A percentile compares a stretch with the other conserved stretches of the same genome.
Conservation (phyloP, 2,888 invertebrate genomes). For the Bellardia pandia region DNA sequence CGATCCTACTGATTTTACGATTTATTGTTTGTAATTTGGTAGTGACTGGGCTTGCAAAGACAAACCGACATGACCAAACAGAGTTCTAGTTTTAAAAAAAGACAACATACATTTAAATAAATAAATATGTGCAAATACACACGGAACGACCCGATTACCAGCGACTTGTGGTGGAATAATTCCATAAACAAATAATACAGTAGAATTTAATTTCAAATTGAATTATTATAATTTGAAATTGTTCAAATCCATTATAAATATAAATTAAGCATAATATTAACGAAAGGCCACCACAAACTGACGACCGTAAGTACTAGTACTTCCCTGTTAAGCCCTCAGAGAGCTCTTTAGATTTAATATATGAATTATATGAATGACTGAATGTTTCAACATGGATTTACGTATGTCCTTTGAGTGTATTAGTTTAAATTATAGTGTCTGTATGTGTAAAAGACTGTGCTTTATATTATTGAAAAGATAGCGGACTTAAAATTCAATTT, state of each 20-base stretch:
- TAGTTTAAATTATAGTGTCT: constrained; percentile 36
- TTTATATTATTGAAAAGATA: constrained; percentile 67
- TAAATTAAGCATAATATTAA: not conserved
- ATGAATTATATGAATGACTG: constrained; percentile 36
- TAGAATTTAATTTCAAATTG: no score
- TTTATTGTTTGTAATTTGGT: no score
- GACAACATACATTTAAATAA: no score
- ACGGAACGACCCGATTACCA: no score
- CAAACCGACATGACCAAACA: no score
- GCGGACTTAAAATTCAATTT: constrained; percentile 72
- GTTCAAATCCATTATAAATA: not conserved
- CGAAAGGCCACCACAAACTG: not conserved
- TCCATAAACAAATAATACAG: no score
- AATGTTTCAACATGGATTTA: constrained; percentile 45
- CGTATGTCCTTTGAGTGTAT: constrained; percentile 33
- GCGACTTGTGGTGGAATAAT: no score
- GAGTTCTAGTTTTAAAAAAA: no score
- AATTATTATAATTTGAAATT: no score
- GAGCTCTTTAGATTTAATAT: constrained; percentile 26
- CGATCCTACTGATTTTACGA: no score
- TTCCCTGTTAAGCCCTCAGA: not conserved
- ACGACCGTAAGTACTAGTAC: not conserved
- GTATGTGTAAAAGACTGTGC: constrained; percentile 38
- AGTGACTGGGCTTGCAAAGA: no score
- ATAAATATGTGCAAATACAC: no score